phyloP scores from a whole-genome alignment of 2,113 vertebrate species.

The Triplophysa rosa region DNA sequence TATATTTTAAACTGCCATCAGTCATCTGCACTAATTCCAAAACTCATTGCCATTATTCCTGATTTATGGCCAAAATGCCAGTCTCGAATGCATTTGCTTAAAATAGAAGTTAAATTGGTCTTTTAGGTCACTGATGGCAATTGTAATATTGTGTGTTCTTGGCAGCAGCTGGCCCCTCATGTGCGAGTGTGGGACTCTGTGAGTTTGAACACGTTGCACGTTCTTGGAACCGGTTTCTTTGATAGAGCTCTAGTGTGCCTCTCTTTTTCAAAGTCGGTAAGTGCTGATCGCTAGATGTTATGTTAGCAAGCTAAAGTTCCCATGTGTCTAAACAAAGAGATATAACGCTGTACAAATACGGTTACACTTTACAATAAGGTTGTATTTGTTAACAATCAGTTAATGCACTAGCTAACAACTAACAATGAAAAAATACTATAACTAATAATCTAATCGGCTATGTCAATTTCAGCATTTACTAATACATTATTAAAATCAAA shows the following conservation, averaged over 20 bases:
- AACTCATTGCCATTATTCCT: not conserved
- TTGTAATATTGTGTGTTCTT: constrained; percentile 42
- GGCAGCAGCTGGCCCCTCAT: constrained; percentile 88
- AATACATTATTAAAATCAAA: too few relatives aligned
- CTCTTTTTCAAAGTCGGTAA: constrained; percentile 96
- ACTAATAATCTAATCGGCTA: too few relatives aligned
- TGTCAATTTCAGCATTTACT: too few relatives aligned
- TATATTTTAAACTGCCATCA: not conserved
- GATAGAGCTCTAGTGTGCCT: constrained; percentile 93
- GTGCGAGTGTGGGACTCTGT: constrained; percentile 99
- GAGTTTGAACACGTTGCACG: constrained; percentile 92
- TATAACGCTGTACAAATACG: too few relatives aligned
- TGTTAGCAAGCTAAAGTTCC: not conserved
- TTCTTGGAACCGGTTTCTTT: constrained; percentile 90
- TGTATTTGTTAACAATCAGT: too few relatives aligned
- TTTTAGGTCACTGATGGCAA: not conserved
- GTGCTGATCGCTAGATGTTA: constrained; percentile 50
- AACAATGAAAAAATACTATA: too few relatives aligned
- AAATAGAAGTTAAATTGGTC: not conserved
- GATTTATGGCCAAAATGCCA: not conserved
- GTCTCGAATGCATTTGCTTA: not conserved
- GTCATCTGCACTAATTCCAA: not conserved
- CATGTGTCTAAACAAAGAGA: not conserved
- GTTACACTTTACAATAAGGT: too few relatives aligned
- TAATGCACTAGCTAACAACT: too few relatives aligned